These are phyloP conservation scores for Rhabdophis nuchalis DNA, from an alignment of 2,797 vertebrate species.

Conservation along the genomic window DNA sequence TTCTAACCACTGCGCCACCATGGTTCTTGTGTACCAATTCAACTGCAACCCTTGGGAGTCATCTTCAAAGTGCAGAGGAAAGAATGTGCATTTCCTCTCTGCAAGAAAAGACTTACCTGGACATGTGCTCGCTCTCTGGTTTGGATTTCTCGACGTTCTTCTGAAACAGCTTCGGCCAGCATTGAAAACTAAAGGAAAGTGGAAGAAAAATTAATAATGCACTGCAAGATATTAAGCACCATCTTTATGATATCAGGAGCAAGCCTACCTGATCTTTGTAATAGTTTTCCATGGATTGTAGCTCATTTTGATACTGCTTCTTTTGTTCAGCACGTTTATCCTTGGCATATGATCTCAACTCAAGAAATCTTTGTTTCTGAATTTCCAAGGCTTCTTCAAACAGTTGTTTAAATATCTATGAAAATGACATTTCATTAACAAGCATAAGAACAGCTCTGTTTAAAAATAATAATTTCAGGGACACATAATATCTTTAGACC, in stretches of 20 bases:
- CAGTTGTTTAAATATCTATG: constrained; percentile 87
- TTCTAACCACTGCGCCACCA: neutral
- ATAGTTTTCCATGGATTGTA: constrained; percentile 93
- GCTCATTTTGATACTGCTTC: constrained; percentile 76
- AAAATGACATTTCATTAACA: constrained; percentile 1
- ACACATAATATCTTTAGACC: neutral
- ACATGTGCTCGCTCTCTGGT: constrained; percentile 84
- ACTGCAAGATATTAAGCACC: neutral
- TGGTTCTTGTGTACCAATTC: neutral
- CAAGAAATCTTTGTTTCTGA: constrained; percentile 84
- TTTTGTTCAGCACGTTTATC: constrained; percentile 82
- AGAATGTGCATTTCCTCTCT: neutral
- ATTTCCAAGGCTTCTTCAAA: constrained; percentile 90
- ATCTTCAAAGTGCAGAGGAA: neutral
- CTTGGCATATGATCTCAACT: constrained; percentile 79
- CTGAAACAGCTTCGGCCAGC: constrained; percentile 84
- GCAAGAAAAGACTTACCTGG: constrained; percentile 72
- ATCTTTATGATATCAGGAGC: neutral
- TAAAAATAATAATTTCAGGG: neutral
- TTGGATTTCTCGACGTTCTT: constrained; percentile 84
- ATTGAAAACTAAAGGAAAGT: constrained; percentile 82
- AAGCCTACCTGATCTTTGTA: constrained; percentile 89
- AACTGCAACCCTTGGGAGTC: neutral
- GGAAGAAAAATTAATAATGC: neutral
- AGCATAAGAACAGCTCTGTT: neutral